Conservation (phyloP, 1,140 invertebrate species). For the Hormaphis cornu region DNA sequence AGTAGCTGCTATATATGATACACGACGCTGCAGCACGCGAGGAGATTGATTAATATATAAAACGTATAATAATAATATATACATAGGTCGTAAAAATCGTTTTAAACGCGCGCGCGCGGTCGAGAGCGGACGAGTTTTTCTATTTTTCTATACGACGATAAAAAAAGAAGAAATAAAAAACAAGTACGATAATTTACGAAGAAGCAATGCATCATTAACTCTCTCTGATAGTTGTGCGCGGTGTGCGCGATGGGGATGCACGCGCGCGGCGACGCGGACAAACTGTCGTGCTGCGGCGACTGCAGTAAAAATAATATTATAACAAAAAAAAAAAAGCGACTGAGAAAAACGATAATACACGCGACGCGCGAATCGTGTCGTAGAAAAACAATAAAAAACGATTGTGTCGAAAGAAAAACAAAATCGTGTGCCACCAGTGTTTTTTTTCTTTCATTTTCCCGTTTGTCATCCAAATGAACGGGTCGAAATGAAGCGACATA, state of each 20-base stretch:
- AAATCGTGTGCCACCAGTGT: conserved; percentile 3
- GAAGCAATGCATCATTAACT: conserved; percentile 32
- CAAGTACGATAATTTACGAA: conserved; percentile 26
- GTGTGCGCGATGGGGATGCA: too few species aligned
- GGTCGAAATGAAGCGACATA: conserved; percentile 3
- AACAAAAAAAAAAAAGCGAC: conserved; percentile 3
- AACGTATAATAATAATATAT: too few species aligned
- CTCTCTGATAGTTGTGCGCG: neutral
- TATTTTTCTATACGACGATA: too few species aligned
- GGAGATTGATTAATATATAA: conserved; percentile 21
- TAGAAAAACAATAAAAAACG: too few species aligned
- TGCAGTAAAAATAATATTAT: neutral
- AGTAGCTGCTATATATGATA: neutral
- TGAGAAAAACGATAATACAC: neutral
- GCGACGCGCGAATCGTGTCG: neutral
- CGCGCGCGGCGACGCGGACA: too few species aligned
- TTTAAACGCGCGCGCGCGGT: conserved; percentile 9
- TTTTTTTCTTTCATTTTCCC: neutral
- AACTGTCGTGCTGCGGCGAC: neutral
- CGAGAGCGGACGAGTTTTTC: neutral
- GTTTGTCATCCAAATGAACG: neutral
- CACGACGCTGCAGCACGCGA: conserved; percentile 1
- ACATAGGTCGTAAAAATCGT: too few species aligned
- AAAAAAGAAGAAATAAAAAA: neutral
- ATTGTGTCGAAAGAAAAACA: neutral